Base-by-base conservation (phyloP, 92 coral and sea anemone genomes). In the Paragorgia papillata region DNA sequence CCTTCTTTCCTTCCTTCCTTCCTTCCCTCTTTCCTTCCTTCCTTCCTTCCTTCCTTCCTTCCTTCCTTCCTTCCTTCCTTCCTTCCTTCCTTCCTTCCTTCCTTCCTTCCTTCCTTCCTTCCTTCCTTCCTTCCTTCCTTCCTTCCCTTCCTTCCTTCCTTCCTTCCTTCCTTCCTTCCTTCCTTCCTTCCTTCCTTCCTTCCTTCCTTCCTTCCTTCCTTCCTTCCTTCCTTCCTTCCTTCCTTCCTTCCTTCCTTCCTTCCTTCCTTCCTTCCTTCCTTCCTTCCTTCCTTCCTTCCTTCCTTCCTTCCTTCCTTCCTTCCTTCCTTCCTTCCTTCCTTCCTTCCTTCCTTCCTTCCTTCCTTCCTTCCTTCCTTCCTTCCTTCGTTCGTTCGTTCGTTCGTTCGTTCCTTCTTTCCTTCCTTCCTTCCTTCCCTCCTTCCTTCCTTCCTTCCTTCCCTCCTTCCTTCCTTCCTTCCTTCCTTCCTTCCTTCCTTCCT, bases 161-260 rank as follows among this genome's bases (percentile, higher is more conserved):
- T n/a, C 58, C 58, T 51, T 17, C 58, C 58, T 22, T n/a, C 58
- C 58, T 51, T 17, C 58, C 58, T 51, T 7, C 58, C 58, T 51
- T 6, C 58, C 58, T 51, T 51, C 20, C 58, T 51, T 51, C 20
- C 58, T 51, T 51, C 58, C 58, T 17, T 17, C 58, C 58, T 51
- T 51, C 58, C 58, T 51, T 17, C 25, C 1, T 32, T 0, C 33
- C 64, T 12, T 25, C 30, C 62, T 21, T 18, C 25, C 29, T 55
- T 15, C 62, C 30, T 28, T 21, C 30, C 30, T 56, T 56, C 62
- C 62, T 56, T 28, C 19, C 30, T 19, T 56, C 30, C 62, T 21
- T 56, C 30, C 30, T 19, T 56, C 30, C 30, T 22, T 22, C 27
- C 20, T 29, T 62, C 37, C 69, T 22, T 26, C 22, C 69, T 21